Evolutionary conservation across 1,140 invertebrate species (phyloP), one percentile per base, ranked within the genome.

Genomic region (Mactra quadrangularis): DNA sequence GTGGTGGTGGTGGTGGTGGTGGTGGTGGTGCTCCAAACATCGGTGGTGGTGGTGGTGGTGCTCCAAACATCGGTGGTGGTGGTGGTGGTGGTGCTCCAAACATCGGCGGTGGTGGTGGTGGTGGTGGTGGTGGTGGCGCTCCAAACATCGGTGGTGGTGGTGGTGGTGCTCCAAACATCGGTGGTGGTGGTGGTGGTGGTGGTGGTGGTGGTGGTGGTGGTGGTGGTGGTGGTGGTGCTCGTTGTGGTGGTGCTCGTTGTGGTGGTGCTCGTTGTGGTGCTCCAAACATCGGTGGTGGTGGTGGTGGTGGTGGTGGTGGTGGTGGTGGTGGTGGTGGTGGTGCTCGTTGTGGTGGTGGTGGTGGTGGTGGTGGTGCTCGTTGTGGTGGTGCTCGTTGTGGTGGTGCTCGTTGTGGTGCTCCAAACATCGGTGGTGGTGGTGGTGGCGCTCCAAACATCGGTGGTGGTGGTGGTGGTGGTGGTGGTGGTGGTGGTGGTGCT

Each of bases 121-220:
- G n/a, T n/a, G n/a, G n/a, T n/a, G 7, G 55, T 57, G 13, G 22
- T 57, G 13, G 9, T 19, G 25, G 7, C 7, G 11, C 25, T 9
- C 25, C 11, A 15, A 9, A 57, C 25, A 9, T 25, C 25, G 11
- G 7, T 50, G 45, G 45, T 50, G 7, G 55, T 57, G 13, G 22
- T 57, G 13, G 9, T 19, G 25, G 7, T 9, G 11, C 25, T 9
- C 25, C 11, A 15, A 9, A 57, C 25, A 9, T 25, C 25, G 11
- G 7, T 50, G 45, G 45, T 50, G n/a, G n/a, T n/a, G n/a, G n/a
- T n/a, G n/a, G 45, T 57, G 13, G 55, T 25, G 55, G 55, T 57
- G 55, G 22, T 25, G 55, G 55, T 7, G 55, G 55, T 25, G 55
- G 55, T 25, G 55, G 13, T 57, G n/a, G n/a, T n/a, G n/a, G n/a